phyloP scores from a whole-genome alignment of 2,113 vertebrate species.

The Petromus typicus region DNA sequence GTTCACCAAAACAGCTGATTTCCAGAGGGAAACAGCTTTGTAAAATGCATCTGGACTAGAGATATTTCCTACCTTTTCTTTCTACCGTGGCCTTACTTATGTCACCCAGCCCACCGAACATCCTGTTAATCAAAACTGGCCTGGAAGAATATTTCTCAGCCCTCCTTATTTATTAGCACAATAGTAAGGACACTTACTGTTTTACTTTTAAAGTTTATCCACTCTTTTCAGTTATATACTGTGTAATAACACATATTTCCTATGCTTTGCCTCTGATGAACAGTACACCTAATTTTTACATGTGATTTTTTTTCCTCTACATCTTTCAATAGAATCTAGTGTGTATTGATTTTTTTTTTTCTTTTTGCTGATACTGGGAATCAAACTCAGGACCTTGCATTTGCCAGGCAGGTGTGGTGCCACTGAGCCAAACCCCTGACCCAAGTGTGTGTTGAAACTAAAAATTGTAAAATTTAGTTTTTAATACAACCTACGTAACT shows the following conservation, averaged over 20 bases:
- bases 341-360: background rate
- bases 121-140: constrained; percentile 32
- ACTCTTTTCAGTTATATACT: background rate
- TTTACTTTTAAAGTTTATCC: background rate
- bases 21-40: background rate
- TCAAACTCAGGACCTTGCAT: too few species aligned
- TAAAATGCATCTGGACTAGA: background rate
- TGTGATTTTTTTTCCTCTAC: background rate
- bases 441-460: constrained; percentile 21
- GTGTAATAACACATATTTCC: background rate
- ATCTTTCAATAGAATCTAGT: background rate
- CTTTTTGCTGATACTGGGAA: too few species aligned
- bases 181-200: background rate
- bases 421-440: too few species aligned
- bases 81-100: background rate
- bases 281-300: background rate
- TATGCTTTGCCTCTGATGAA: background rate
- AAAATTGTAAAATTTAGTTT: background rate
- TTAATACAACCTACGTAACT: background rate
- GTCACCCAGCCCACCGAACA: background rate
- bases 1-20: background rate
- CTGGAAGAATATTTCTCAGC: constrained; percentile 48
- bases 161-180: background rate
- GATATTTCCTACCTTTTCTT: background rate
- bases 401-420: too few species aligned